Percentiles rank a stretch among this genome's conserved stretches.
Conservation (phyloP, 2,888 invertebrate species). For the Pseudococcus jackbeardsleyi region DNA sequence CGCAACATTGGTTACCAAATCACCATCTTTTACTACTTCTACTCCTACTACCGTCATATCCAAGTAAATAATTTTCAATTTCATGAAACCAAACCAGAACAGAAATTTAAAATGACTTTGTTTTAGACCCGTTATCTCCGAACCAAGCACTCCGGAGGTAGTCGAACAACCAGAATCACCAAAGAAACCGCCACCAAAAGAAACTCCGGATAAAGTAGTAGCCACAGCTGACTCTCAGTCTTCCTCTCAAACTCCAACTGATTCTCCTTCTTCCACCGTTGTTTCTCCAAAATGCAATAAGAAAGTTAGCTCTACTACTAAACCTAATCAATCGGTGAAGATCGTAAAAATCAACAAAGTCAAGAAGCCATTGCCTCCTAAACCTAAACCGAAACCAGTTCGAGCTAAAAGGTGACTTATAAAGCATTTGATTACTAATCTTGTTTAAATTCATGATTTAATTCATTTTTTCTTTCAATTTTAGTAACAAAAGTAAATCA, state of each 20-base stretch:
- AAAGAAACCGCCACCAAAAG: constrained; percentile 65
- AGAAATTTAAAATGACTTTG: neutral
- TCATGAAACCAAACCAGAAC: neutral
- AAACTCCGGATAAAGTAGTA: constrained; percentile 1
- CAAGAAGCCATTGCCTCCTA: constrained; percentile 48
- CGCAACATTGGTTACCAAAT: constrained; percentile 77
- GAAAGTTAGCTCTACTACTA: constrained; percentile 29
- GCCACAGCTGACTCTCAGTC: constrained; percentile 67
- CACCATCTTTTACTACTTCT: constrained; percentile 68
- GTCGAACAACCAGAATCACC: constrained; percentile 14
- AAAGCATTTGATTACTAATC: neutral
- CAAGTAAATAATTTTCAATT: neutral
- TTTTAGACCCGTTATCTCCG: neutral
- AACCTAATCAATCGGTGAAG: constrained; percentile 56
- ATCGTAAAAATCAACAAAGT: constrained; percentile 59
- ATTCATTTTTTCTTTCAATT: neutral
- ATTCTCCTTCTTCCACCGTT: constrained; percentile 69
- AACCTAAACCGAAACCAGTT: constrained; percentile 21
- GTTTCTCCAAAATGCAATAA: constrained; percentile 55
- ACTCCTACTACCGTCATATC: constrained; percentile 31
- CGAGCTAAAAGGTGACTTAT: constrained; percentile 11
- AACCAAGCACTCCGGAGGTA: neutral
- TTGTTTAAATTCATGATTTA: neutral
- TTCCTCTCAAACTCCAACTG: constrained; percentile 71
- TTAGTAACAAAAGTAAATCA: constrained; percentile 17